Percentiles rank a stretch among this genome's conserved stretches.
phyloP scores from a whole-genome alignment of 1,140 invertebrate species.

The Lycorma delicatula region DNA sequence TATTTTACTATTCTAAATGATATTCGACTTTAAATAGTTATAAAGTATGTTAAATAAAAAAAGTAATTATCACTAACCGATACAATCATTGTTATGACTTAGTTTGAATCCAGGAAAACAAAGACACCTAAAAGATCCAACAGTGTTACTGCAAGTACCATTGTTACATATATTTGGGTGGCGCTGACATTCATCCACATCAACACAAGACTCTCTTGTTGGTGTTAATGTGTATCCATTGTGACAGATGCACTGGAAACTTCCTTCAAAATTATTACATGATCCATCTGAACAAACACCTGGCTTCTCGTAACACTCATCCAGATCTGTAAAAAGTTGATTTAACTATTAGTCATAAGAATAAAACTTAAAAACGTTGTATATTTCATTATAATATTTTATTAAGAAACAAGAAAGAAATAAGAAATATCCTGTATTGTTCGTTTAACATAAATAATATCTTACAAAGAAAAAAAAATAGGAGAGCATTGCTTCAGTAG shows the following conservation, averaged over 20 bases:
- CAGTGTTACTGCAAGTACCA: constrained; percentile 71
- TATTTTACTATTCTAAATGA: not conserved
- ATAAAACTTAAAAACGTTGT: too few relatives aligned
- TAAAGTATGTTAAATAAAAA: constrained; percentile 12
- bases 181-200: constrained; percentile 65
- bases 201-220: constrained; percentile 54
- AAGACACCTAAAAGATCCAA: constrained; percentile 67
- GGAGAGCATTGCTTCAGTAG: too few relatives aligned
- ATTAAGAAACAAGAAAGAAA: too few relatives aligned
- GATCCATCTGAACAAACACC: constrained; percentile 60
- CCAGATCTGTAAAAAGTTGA: constrained; percentile 46
- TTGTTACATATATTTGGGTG: constrained; percentile 67
- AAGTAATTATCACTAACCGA: too few relatives aligned
- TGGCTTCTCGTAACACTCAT: constrained; percentile 58
- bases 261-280: constrained; percentile 63
- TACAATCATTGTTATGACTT: constrained; percentile 76
- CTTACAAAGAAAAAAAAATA: too few relatives aligned
- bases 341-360: too few relatives aligned
- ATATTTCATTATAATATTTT: too few relatives aligned
- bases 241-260: constrained; percentile 56
- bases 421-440: too few relatives aligned
- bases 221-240: constrained; percentile 49
- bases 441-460: too few relatives aligned
- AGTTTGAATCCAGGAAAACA: constrained; percentile 74
- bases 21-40: not conserved